Evolutionary conservation across 2,888 invertebrate species (phyloP).

Genomic region (Erynnis tages): DNA sequence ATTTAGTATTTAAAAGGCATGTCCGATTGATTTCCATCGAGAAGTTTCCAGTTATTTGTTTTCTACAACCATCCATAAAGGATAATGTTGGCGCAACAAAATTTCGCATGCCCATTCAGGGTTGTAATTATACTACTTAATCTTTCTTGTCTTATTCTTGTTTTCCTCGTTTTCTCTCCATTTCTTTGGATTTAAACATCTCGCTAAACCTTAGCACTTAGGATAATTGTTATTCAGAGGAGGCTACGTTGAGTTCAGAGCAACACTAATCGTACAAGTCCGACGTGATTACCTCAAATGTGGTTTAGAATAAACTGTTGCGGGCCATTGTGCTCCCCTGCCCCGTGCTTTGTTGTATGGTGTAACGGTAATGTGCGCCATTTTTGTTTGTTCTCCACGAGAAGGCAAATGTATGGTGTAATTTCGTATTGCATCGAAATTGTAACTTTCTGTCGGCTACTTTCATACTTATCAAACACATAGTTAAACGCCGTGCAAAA

Average conservation of each 20-base stretch:
- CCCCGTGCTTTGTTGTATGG: conserved; percentile 55
- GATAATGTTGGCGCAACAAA: too few species aligned
- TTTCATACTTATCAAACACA: not conserved
- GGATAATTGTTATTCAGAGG: not conserved
- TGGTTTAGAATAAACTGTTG: conserved; percentile 32
- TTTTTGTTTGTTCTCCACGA: conserved; percentile 74
- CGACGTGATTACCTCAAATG: not conserved
- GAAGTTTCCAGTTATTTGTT: not conserved
- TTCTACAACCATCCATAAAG: not conserved
- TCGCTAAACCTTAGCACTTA: too few species aligned
- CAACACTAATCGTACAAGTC: conserved; percentile 1
- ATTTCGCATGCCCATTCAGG: too few species aligned
- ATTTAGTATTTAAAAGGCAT: not conserved
- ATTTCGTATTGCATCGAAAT: not conserved
- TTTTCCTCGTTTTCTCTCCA: too few species aligned
- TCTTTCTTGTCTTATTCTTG: too few species aligned
- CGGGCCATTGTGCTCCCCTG: conserved; percentile 57
- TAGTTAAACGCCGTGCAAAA: too few species aligned
- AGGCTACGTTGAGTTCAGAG: not conserved
- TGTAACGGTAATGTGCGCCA: conserved; percentile 67
- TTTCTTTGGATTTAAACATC: too few species aligned
- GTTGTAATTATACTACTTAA: too few species aligned
- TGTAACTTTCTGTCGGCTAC: not conserved
- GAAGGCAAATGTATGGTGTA: not conserved
- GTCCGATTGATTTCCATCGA: not conserved